Evolutionary conservation across 2,113 vertebrate genomes (phyloP).

Genomic region (Oreochromis tanganicae): DNA sequence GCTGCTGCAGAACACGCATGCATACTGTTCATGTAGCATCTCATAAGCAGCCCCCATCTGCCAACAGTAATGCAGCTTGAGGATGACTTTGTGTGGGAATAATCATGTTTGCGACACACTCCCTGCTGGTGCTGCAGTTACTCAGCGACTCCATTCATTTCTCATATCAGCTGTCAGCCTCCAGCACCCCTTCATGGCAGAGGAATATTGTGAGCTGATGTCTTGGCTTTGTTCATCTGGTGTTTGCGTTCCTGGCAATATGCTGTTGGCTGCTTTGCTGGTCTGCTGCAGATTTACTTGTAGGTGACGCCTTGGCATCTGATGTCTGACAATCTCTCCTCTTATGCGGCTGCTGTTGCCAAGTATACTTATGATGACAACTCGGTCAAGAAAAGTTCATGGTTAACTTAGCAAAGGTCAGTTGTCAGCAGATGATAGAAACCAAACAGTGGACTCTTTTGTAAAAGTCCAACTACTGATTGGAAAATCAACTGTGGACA

Average conservation of each 20-base stretch:
- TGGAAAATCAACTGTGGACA: neutral
- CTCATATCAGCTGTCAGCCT: slow-evolving; percentile 6
- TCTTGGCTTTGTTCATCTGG: slow-evolving; percentile 7
- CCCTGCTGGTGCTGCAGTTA: neutral
- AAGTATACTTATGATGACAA: neutral
- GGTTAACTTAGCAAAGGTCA: neutral
- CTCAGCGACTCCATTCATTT: neutral
- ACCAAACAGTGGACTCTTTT: neutral
- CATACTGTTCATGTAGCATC: neutral
- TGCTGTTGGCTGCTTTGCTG: neutral
- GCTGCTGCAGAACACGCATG: neutral
- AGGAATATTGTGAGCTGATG: slow-evolving; percentile 1
- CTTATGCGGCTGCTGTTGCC: neutral
- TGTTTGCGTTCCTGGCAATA: neutral
- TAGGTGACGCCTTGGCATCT: slow-evolving; percentile 25
- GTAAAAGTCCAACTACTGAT: neutral
- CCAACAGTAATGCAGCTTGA: neutral
- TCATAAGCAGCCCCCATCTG: neutral
- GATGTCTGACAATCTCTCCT: neutral
- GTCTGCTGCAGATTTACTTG: slow-evolving; percentile 6
- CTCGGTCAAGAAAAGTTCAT: neutral
- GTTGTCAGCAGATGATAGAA: neutral
- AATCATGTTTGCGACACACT: slow-evolving; percentile 9
- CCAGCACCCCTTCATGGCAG: neutral
- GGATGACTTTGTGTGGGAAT: neutral